Evolutionary conservation across 2,113 vertebrate genomes (phyloP), one percentile per base, ranked within the genome.

Genomic region (Mungos mungo): DNA sequence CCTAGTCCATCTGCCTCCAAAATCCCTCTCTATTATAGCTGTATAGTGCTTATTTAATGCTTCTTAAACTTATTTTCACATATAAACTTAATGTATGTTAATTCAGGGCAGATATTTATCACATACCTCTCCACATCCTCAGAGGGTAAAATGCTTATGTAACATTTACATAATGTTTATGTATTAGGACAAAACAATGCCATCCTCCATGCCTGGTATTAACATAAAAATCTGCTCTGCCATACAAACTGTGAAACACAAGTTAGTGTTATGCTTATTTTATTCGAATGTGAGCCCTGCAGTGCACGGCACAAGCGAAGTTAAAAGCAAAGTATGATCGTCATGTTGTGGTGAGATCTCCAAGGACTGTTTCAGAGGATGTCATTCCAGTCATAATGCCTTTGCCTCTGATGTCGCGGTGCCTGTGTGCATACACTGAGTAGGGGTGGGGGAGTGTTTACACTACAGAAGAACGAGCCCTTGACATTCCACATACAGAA

Each of bases 331-430:
- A 85, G 83, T 60, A 47, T 11, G 21, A 85, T 16, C 60, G 6
- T 38, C 12, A 27, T 16, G 45, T 18, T 3, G 1, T 50, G 4
- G 12, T 18, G 35, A 60, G 60, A 72, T 72, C 4, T 14, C 54
- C 29, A 27, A 5, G 80, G n/a, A 60, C 18, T 45, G 3, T 27
- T 54, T 15, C 16, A 35, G 29, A 69, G 45, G n/a, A 33, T 57
- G 13, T 13, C 25, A 91, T 88, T 74, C 38, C 38, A 16, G 10
- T 74, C 11, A 69, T 9, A 86, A 18, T 16, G 9, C 16, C 7
- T 81, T 31, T 54, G 19, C 1, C 47, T 29, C 0, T 31, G 35
- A 15, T 21, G 0, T 21, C 16, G 2, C 0, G 0, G 3, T 33
- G 7, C 31, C 29, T 57, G 0, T 7, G 13, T 9, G 5, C 23